phyloP scores from a whole-genome alignment of 2,113 vertebrate genomes.

The Cervus canadensis region DNA sequence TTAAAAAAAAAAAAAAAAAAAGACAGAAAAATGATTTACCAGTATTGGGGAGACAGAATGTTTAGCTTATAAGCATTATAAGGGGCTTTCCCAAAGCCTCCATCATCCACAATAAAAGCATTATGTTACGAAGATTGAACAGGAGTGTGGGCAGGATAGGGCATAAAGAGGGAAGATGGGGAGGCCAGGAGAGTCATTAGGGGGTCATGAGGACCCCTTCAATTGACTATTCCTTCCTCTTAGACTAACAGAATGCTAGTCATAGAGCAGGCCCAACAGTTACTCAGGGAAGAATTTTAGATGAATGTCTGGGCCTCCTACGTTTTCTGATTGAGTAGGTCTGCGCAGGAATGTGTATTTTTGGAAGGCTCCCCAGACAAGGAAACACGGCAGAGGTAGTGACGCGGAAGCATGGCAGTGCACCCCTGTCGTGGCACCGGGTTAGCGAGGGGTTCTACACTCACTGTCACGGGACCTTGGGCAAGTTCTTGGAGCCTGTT shows the following conservation, averaged over 20 bases:
- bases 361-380: background rate
- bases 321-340: slow-evolving; percentile 5
- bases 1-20: background rate
- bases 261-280: background rate
- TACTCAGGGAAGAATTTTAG: background rate
- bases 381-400: background rate
- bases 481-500: background rate
- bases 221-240: background rate
- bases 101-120: background rate
- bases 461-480: background rate
- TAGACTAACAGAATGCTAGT: background rate
- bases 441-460: background rate
- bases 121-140: background rate
- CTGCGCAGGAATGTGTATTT: background rate
- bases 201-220: background rate
- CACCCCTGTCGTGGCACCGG: background rate
- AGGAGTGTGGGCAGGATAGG: background rate
- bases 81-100: background rate
- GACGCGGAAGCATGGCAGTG: background rate
- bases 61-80: background rate
- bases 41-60: background rate
- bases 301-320: background rate
- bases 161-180: background rate
- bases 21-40: background rate
- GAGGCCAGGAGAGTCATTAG: background rate